Evolutionary conservation across 2,888 invertebrate species (phyloP).

Genomic region (Drosophila fulvimacula): DNA sequence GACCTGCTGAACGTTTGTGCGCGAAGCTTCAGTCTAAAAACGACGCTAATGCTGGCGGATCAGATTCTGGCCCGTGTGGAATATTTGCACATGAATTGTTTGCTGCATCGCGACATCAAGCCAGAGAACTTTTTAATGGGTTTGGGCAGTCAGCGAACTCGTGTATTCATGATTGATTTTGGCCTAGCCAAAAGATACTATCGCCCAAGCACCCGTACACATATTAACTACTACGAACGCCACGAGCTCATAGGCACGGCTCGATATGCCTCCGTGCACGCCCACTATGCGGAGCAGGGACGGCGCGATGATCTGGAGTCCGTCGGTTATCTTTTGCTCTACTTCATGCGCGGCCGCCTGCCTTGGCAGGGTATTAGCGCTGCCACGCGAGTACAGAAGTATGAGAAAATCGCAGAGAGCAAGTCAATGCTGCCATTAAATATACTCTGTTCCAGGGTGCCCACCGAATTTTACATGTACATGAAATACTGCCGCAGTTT

Average conservation of each 20-base stretch:
- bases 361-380: slow-evolving; percentile 69
- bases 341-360: slow-evolving; percentile 55
- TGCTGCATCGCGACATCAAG: slow-evolving; percentile 70
- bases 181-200: slow-evolving; percentile 65
- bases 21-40: slow-evolving; percentile 62
- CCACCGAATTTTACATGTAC: slow-evolving; percentile 61
- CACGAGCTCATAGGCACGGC: slow-evolving; percentile 64
- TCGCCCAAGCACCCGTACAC: slow-evolving; percentile 37
- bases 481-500: slow-evolving; percentile 62
- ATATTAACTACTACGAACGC: slow-evolving; percentile 54
- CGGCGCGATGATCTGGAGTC: slow-evolving; percentile 68
- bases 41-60: slow-evolving; percentile 64
- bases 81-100: slow-evolving; percentile 50
- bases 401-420: slow-evolving; percentile 59
- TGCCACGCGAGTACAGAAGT: slow-evolving; percentile 48
- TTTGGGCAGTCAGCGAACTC: slow-evolving; percentile 40
- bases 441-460: slow-evolving; percentile 46
- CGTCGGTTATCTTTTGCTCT: slow-evolving; percentile 65
- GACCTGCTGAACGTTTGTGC: slow-evolving; percentile 63
- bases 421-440: slow-evolving; percentile 44
- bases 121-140: slow-evolving; percentile 72
- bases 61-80: slow-evolving; percentile 63
- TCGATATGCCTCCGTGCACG: slow-evolving; percentile 65
- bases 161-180: slow-evolving; percentile 65
- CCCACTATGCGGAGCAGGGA: slow-evolving; percentile 67